These are phyloP conservation scores for Perdix hodgsoniae DNA, from an alignment of 2,797 vertebrate species.

Conservation along the genomic window DNA sequence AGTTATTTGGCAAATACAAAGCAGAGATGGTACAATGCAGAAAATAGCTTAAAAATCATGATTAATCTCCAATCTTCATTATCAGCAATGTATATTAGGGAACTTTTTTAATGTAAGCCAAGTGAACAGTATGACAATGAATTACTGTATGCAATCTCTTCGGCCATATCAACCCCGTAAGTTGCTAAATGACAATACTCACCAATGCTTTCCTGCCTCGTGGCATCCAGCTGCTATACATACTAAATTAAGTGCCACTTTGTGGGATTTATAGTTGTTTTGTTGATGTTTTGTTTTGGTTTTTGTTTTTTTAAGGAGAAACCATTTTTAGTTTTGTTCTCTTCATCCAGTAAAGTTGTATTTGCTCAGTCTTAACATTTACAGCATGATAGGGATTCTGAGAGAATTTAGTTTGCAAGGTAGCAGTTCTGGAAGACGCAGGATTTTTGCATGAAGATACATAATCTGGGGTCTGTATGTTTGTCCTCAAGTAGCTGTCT, in stretches of 20 bases:
- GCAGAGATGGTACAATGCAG: neutral
- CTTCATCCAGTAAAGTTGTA: neutral
- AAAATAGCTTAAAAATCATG: fast-evolving
- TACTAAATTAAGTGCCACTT: neutral
- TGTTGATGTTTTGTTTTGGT: neutral
- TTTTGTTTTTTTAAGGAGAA: neutral
- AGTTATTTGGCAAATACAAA: neutral
- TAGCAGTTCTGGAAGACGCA: neutral
- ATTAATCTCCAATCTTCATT: neutral
- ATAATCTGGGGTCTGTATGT: neutral
- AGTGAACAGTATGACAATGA: neutral
- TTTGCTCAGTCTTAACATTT: neutral
- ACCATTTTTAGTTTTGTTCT: neutral
- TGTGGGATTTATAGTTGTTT: neutral
- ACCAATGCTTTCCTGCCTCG: neutral
- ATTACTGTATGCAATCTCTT: neutral
- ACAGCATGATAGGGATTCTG: neutral
- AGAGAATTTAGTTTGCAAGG: neutral
- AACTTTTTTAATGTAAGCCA: neutral
- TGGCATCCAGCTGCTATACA: neutral
- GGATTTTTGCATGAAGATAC: neutral
- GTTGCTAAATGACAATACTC: neutral
- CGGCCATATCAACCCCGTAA: neutral
- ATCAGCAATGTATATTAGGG: neutral
- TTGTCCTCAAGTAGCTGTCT: neutral